Base-by-base conservation (phyloP, 2,888 invertebrate genomes). In the Caenorhabditis imperialis region DNA sequence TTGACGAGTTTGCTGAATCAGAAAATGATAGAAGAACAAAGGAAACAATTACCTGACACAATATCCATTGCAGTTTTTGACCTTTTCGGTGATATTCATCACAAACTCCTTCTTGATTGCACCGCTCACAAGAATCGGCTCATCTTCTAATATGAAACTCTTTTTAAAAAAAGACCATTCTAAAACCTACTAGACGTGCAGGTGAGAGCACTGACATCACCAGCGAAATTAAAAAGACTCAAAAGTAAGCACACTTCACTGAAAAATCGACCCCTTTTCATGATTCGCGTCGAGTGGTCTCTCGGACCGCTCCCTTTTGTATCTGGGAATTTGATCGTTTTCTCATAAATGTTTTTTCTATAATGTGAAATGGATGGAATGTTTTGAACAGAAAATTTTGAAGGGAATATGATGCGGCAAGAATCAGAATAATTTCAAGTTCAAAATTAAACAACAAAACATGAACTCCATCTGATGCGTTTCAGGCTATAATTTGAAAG, bases 41-140 rank as follows among this genome's bases (percentile, higher is more conserved):
- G 12, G 22, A 12, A n/a, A 30, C 6, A 30, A 6, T 45, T 37
- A 74, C 74, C 69, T 61, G 12, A 75, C 35, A 63, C 75, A 75
- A 25, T 63, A 75, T 35, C 75, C 75, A 27, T 62, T 75, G 23
- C 75, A 75, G 20, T 37, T 38, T n/a, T 63, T 44, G 20, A 69
- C 75, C 27, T 75, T 75, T 16, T 75, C 69, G 10, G 57, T 67
- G 6, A 58, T 51, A 38, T 69, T 58, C 69, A 75, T 69, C 4
- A 38, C 25, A 23, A 70, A 70, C 14, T 14, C 58, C 47, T 74
- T 73, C 22, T 67, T 73, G 44, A 65, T 54, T 3, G 60, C 40
- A 4, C 73, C 73, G 37, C 55, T 67, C 2, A 73, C 60, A 10
- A 67, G 60, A 55, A 73, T 65, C 12, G 73, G 73, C 23, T 73